Evolutionary conservation across 2,113 vertebrate species (phyloP).

Genomic region (Paraplagusia blochii): DNA sequence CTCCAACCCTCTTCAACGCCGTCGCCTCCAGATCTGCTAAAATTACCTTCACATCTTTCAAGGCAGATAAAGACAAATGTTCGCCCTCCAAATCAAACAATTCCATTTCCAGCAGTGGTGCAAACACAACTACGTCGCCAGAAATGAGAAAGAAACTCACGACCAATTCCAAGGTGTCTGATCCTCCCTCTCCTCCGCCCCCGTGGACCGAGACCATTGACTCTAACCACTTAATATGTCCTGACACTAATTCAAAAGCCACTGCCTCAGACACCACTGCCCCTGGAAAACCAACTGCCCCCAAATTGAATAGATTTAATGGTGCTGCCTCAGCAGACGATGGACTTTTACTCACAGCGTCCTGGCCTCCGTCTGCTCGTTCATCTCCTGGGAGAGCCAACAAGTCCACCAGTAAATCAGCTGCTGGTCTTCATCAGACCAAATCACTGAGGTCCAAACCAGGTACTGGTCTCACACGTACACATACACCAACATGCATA

Average conservation of each 20-base stretch:
- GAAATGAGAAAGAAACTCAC: slow-evolving; percentile 13
- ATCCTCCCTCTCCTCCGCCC: slow-evolving; percentile 4
- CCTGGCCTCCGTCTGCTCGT: slow-evolving; percentile 6
- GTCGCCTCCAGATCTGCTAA: slow-evolving; percentile 45
- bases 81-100: slow-evolving; percentile 5
- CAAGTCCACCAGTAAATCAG: slow-evolving; percentile 10
- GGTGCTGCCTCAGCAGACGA: slow-evolving; percentile 12
- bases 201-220: slow-evolving; percentile 6
- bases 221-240: slow-evolving; percentile 7
- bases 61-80: slow-evolving; percentile 7
- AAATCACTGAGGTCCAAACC: slow-evolving; percentile 32
- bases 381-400: slow-evolving; percentile 22
- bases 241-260: slow-evolving; percentile 28
- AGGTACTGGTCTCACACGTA: slow-evolving; percentile 29
- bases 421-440: slow-evolving; percentile 6
- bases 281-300: slow-evolving; percentile 9
- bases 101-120: slow-evolving; percentile 4
- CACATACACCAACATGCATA: too few relatives aligned
- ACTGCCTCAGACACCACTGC: slow-evolving; percentile 39
- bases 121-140: slow-evolving; percentile 1
- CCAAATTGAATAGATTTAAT: slow-evolving; percentile 2
- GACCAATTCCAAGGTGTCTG: not conserved
- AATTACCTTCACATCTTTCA: slow-evolving; percentile 24
- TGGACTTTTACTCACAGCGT: slow-evolving; percentile 4
- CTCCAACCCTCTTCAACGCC: slow-evolving; percentile 53